Base-by-base conservation (phyloP, 1,140 invertebrate species). In the Geopemphigus sp. region DNA sequence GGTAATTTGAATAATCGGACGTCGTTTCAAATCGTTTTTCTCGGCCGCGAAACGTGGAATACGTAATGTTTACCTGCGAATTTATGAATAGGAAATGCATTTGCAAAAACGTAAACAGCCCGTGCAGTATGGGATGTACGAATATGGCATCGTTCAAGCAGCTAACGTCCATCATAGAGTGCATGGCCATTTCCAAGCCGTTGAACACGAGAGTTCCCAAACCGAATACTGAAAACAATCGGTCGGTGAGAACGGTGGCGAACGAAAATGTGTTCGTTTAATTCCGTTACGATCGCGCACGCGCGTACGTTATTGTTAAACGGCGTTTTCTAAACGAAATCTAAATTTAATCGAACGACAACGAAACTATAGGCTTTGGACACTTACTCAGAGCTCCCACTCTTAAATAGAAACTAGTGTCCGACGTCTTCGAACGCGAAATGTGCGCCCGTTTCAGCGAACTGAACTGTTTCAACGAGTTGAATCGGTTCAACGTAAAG, bases 81-180 rank as follows among this genome's bases (percentile, higher is more conserved):
- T 91, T 91, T 70, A 91, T 88, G 83, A 91, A 92, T 19, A 91
- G 86, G 83, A 91, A 91, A 83, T 91, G 90, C 87, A 91, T 90
- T 84, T 91, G 90, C 26, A 90, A 85, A 82, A 92, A 91, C 1
- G 90, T 91, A 84, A 91, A 91, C 63, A 90, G 85, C n/a, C 89
- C 88, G 66, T 90, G 89, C 15, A 91, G 84, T n/a, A 91, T 86
- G 1, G 90, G 90, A 84, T 90, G 89, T 3, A 90, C 87, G 53
- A 89, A 88, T 73, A 89, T 86, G 22, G 90, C 86, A 81, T 89
- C 88, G 81, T 87, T 88, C 53, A 89, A 85, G 81, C 89, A 91
- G 19, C 85, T 83, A 5, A 86, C 86, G 81, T 89, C 86, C 86
- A 89, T 88, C 84, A 89, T 89, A 56, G 89, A 88, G 82, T 90